phyloP scores from a whole-genome alignment of 2,888 invertebrate species.

The Apoda limacodes region DNA sequence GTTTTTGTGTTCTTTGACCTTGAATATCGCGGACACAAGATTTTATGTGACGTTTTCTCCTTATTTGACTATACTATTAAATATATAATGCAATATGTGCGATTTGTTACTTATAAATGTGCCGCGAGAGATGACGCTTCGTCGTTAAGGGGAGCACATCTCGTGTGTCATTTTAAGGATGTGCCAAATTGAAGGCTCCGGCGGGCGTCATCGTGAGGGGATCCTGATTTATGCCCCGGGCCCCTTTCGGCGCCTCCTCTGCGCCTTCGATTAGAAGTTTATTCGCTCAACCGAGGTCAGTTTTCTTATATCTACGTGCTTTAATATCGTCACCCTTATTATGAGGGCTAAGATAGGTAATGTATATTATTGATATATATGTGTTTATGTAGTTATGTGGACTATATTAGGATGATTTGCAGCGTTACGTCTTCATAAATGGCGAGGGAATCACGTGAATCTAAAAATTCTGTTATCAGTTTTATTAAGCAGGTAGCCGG shows the following conservation, averaged over 20 bases:
- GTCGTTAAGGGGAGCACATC: constrained; percentile 61
- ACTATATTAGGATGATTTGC: constrained; percentile 24
- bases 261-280: constrained; percentile 44
- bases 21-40: no score
- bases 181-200: constrained; percentile 70
- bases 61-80: no score
- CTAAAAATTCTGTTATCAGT: no score
- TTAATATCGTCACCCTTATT: constrained; percentile 38
- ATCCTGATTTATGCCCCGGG: constrained; percentile 61
- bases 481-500: no score
- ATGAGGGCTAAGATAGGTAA: no score
- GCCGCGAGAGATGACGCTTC: constrained; percentile 27
- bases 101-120: constrained; percentile 20
- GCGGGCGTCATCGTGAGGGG: constrained; percentile 58
- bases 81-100: no score
- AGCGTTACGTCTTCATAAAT: no score
- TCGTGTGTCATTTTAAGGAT: constrained; percentile 71
- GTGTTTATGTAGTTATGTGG: no score
- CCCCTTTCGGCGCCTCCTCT: constrained; percentile 32
- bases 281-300: constrained; percentile 64
- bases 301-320: constrained; percentile 44
- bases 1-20: no score
- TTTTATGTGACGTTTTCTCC: no score
- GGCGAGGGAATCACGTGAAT: no score
- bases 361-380: no score